Percentiles rank a stretch among this genome's conserved stretches.
phyloP scores from a whole-genome alignment of 2,113 vertebrate species.

The Etia nguti region DNA sequence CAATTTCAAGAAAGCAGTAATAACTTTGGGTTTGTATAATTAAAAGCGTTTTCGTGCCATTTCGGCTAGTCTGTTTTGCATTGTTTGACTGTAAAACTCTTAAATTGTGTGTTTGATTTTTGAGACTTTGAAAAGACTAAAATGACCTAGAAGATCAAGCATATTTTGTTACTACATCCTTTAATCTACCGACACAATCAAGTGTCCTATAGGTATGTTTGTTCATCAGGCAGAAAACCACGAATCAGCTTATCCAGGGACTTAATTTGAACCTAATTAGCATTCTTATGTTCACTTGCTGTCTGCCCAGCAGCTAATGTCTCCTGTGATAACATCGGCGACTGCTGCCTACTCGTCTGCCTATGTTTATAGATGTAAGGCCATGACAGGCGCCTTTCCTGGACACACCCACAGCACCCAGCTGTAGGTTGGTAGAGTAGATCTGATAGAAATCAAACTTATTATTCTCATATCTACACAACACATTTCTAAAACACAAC shows the following conservation, averaged over 20 bases:
- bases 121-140: neutral
- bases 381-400: conserved; percentile 48
- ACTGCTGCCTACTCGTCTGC: conserved; percentile 48
- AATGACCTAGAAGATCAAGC: neutral
- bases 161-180: neutral
- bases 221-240: conserved; percentile 3
- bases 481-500: neutral
- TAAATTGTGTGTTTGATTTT: neutral
- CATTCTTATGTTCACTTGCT: conserved; percentile 26
- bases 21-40: neutral
- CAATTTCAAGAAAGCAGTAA: neutral
- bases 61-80: neutral
- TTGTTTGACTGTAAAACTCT: neutral
- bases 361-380: conserved; percentile 53
- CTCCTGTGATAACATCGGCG: conserved; percentile 46
- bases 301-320: conserved; percentile 40
- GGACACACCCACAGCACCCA: conserved; percentile 23
- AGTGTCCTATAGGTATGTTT: neutral
- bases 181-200: neutral
- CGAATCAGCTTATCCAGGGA: neutral
- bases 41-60: accelerated
- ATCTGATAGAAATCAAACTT: neutral
- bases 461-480: neutral
- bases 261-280: conserved; percentile 42
- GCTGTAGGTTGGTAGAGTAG: neutral